Evolutionary conservation across 2,797 vertebrate species (phyloP).

Genomic region (Epinephelus coioides): DNA sequence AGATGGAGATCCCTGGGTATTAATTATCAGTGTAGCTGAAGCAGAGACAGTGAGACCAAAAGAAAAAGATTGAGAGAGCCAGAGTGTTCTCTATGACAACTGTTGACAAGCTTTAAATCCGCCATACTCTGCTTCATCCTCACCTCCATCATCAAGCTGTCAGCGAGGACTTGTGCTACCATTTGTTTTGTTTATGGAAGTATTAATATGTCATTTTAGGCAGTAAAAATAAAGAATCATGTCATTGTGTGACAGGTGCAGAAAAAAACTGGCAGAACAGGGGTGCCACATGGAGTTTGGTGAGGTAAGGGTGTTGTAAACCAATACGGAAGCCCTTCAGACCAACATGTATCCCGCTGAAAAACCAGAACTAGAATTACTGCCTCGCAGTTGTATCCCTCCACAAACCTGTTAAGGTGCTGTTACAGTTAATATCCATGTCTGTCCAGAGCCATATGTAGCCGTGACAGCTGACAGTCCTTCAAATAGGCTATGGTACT

Average conservation of each 20-base stretch:
- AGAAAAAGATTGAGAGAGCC: constrained; percentile 37
- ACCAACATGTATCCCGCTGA: constrained; percentile 1
- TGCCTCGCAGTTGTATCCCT: too few relatives aligned
- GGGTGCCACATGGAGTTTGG: constrained; percentile 30
- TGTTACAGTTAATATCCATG: too few relatives aligned
- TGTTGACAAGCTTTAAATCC: constrained; percentile 74
- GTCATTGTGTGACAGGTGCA: constrained; percentile 68
- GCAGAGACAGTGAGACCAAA: constrained; percentile 8
- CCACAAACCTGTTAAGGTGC: too few relatives aligned
- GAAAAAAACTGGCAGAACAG: constrained; percentile 25
- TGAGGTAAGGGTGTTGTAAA: constrained; percentile 23
- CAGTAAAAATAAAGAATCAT: constrained; percentile 74
- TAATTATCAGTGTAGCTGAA: constrained; percentile 62
- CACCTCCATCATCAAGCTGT: constrained; percentile 76
- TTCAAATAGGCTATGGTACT: too few relatives aligned
- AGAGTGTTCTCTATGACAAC: constrained; percentile 36
- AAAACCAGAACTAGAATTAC: too few relatives aligned
- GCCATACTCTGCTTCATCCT: constrained; percentile 49
- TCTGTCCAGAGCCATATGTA: too few relatives aligned
- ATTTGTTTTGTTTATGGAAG: constrained; percentile 69
- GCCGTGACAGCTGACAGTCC: too few relatives aligned
- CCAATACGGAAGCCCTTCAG: neutral
- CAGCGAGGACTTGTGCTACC: constrained; percentile 49
- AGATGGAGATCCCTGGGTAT: constrained; percentile 57
- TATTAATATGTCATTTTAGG: constrained; percentile 68